Conservation (phyloP, 2,888 invertebrate genomes). For the Nomada ferruginata region DNA sequence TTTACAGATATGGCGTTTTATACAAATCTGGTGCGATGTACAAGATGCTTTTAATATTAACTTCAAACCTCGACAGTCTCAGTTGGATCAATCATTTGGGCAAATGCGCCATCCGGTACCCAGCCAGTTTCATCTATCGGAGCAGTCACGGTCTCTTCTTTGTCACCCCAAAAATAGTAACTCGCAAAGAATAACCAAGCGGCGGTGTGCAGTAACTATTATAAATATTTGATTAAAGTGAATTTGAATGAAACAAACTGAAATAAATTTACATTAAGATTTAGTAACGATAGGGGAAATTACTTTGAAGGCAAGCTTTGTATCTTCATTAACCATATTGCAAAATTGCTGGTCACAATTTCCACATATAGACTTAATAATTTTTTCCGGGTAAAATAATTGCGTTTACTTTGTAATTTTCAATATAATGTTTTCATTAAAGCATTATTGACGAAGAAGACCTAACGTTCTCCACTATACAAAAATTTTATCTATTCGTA, state of each 20-base stretch:
- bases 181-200: slow-evolving; percentile 70
- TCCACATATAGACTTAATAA: background rate
- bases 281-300: background rate
- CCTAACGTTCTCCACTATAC: background rate
- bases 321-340: slow-evolving; percentile 52
- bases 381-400: background rate
- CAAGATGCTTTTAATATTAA: background rate
- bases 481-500: background rate
- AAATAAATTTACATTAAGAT: background rate
- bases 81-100: slow-evolving; percentile 19
- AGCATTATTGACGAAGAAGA: background rate
- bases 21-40: background rate
- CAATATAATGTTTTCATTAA: background rate
- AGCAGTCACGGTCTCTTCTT: slow-evolving; percentile 59
- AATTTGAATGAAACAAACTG: background rate
- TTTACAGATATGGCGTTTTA: background rate
- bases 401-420: background rate
- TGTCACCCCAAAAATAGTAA: slow-evolving; percentile 75
- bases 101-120: slow-evolving; percentile 75
- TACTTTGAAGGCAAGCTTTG: slow-evolving; percentile 53
- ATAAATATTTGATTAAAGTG: background rate
- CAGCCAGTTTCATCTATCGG: slow-evolving; percentile 77
- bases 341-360: background rate
- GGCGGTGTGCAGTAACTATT: slow-evolving; percentile 55
- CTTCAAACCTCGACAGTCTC: background rate